Base-by-base conservation (phyloP, 2,797 vertebrate species). In the Chiroxiphia lanceolata region DNA sequence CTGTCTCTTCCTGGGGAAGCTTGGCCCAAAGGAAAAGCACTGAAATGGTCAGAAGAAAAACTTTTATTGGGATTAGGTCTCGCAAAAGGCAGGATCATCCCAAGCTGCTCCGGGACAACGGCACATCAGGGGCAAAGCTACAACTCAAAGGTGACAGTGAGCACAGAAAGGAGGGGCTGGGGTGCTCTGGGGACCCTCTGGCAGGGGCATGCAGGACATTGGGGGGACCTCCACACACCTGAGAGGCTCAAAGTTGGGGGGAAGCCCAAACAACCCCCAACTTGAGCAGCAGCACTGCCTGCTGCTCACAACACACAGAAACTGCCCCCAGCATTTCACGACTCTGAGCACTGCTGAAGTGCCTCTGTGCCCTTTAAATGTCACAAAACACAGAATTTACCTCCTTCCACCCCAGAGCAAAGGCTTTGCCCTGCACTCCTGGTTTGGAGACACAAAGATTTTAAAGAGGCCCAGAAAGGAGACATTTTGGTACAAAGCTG, bases 1-100 rank as follows among this genome's bases (percentile, higher is more conserved):
- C 87, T 87, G 91, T 94, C 96, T 94, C 96, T 93, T 96, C 95
- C 93, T 17, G 91, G 87, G 84, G 94, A 95, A 57, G 87, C 82
- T 83, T 91, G 82, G 87, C 94, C 94, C 94, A 94, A 83, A 87
- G 93, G 94, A 94, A 96, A 95, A 80, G 89, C 91, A 93, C 84
- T 71, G 84, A 91, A 90, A 95, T 10, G 36, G 89, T 81, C 64
- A 94, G 81, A 92, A 95, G 76, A 85, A 78, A 87, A 79, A 85
- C 61, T 75, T 95, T 95, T 91, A 94, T 93, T 95, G 65, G 54
- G 57, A 78, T 87, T 71, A 69, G 48, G 74, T 86, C 63, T 84
- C 51, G 54, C 53, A 87, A 88, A 80, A 90, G 67, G 63, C 45
- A 83, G 74, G 34, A 64, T 60, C 11, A 2, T 19, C 36, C n/a